A percentile compares a stretch with the other conserved stretches of the same genome.
Conservation (phyloP, 2,797 vertebrate genomes). For the Onychomys leucogaster region DNA sequence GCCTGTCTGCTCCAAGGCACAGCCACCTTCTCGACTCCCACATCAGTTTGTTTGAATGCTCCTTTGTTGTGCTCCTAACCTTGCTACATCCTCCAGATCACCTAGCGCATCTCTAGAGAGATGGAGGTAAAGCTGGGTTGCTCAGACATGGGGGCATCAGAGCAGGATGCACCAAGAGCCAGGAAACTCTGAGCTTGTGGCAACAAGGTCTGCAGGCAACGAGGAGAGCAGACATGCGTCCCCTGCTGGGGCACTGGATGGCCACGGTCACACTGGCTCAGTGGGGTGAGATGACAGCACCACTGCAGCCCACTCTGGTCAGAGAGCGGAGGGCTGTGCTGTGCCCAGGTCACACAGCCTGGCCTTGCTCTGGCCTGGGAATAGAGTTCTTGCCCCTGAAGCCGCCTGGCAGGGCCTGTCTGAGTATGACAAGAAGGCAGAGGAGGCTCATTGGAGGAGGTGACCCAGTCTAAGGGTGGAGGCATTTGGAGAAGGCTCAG, state of each 20-base stretch:
- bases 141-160: neutral
- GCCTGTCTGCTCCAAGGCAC: neutral
- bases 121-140: neutral
- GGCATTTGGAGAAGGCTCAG: neutral
- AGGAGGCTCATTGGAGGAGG: neutral
- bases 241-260: slow-evolving; percentile 55
- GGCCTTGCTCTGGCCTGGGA: neutral
- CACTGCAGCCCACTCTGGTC: neutral
- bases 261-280: slow-evolving; percentile 48
- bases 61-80: neutral
- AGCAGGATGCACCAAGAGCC: neutral
- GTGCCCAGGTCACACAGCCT: neutral
- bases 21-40: neutral
- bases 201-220: neutral
- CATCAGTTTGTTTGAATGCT: neutral
- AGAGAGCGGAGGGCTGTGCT: neutral
- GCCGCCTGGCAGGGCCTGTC: neutral
- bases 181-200: slow-evolving; percentile 24
- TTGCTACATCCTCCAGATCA: neutral
- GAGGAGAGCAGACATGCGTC: neutral
- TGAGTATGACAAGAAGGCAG: neutral
- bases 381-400: neutral
- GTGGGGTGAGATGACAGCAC: slow-evolving; percentile 8
- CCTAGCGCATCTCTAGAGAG: neutral
- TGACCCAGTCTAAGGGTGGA: neutral